These are phyloP conservation scores for Euwallacea fornicatus DNA, from an alignment of 1,140 invertebrate species.

Conservation along the genomic window DNA sequence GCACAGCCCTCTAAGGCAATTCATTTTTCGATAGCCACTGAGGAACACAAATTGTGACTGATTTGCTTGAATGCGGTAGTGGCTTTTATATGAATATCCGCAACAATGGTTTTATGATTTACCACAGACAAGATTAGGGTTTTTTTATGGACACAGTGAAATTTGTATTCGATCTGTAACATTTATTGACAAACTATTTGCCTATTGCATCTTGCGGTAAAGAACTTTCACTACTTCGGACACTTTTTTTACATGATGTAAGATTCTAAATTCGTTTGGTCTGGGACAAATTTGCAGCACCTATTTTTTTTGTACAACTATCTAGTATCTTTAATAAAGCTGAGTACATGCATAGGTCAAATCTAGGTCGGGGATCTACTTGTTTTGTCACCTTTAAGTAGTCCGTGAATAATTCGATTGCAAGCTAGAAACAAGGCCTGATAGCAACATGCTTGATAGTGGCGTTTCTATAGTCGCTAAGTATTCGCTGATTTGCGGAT, in stretches of 20 bases:
- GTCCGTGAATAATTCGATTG: slow-evolving; percentile 27
- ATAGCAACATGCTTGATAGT: slow-evolving; percentile 5
- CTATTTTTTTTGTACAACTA: slow-evolving; percentile 9
- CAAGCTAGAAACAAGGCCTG: slow-evolving; percentile 6
- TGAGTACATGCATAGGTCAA: background rate
- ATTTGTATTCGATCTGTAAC: slow-evolving; percentile 45
- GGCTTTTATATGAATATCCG: slow-evolving; percentile 47
- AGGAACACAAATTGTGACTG: slow-evolving; percentile 42
- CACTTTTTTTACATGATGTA: slow-evolving; percentile 26
- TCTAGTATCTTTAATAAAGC: too few species aligned
- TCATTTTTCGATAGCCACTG: slow-evolving; percentile 42
- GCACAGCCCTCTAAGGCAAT: slow-evolving; percentile 44
- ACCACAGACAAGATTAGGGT: slow-evolving; percentile 13
- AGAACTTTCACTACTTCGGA: slow-evolving; percentile 43
- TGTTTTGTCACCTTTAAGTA: slow-evolving; percentile 12
- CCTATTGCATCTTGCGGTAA: slow-evolving; percentile 50
- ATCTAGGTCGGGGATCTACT: slow-evolving; percentile 6
- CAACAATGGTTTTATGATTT: slow-evolving; percentile 41
- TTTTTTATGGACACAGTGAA: slow-evolving; percentile 41
- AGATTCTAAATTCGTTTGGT: slow-evolving; percentile 27
- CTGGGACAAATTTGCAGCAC: slow-evolving; percentile 9
- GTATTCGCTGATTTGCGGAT: too few species aligned
- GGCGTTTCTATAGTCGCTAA: background rate
- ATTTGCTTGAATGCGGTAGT: slow-evolving; percentile 38
- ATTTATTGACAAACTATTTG: slow-evolving; percentile 45